phyloP scores from a whole-genome alignment of 1,140 invertebrate genomes.

The Olivierus martensii region DNA sequence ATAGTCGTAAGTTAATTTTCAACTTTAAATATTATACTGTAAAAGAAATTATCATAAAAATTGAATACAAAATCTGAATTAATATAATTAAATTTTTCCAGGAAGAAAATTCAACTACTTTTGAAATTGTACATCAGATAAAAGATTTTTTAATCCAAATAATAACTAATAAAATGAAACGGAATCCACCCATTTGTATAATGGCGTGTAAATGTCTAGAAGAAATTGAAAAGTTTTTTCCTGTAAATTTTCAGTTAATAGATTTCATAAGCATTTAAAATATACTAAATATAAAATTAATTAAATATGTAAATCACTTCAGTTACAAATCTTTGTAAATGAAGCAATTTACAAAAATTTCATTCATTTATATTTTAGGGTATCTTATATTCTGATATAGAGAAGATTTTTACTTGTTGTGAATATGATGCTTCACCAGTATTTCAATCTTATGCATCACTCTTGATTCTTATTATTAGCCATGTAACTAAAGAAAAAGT shows the following conservation, averaged over 20 bases:
- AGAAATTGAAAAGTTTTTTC: slow-evolving; percentile 11
- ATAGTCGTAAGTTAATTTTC: background rate
- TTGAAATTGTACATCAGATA: background rate
- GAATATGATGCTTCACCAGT: slow-evolving; percentile 6
- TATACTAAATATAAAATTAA: too few species aligned
- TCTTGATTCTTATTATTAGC: slow-evolving; percentile 1
- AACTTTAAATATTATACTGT: background rate
- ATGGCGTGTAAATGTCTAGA: slow-evolving; percentile 12
- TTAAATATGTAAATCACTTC: too few species aligned
- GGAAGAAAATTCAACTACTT: background rate
- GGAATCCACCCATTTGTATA: background rate
- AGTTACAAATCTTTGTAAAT: too few species aligned
- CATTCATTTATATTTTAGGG: slow-evolving; percentile 2
- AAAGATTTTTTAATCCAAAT: slow-evolving; percentile 3
- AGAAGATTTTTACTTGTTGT: background rate
- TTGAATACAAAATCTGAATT: too few species aligned
- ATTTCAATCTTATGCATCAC: slow-evolving; percentile 7
- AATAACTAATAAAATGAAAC: background rate
- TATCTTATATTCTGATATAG: slow-evolving; percentile 1
- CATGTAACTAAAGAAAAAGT: background rate
- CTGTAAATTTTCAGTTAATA: slow-evolving; percentile 8
- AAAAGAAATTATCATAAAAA: background rate
- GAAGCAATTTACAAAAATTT: too few species aligned
- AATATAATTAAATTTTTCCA: too few species aligned
- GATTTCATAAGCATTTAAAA: too few species aligned